Evolutionary conservation across 1,140 invertebrate species (phyloP), one percentile per base, ranked within the genome.

Genomic region (Cyclina sinensis): DNA sequence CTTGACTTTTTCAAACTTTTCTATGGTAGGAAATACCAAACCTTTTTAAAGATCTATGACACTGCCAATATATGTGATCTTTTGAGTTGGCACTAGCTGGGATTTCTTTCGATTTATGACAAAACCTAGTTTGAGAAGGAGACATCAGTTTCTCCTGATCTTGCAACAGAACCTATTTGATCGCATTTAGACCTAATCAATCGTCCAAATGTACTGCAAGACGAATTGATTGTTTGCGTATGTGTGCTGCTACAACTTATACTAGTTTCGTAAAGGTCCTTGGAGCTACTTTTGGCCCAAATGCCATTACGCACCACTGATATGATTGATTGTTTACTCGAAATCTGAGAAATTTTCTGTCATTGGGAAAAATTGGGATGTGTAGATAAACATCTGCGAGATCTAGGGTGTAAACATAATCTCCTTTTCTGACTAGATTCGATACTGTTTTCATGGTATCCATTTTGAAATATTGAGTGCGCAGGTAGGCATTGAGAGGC

Each of bases 371-470:
- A 18, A 88, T 86, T 30, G 80, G 80, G n/a, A 91, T 73, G 57
- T 91, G 89, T 18, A 91, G 39, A 79, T 91, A 91, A 16, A 85
- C 90, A 76, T 91, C 90, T 46, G 32, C 57, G 18, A 90, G 37
- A 83, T 90, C 86, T 30, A 91, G 68, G 5, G 85, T 24, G n/a
- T 88, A 79, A 68, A 48, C 86, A 70, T 83, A 91, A 86, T 91
- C 90, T 73, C 70, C 46, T 76, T 39, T 51, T 57, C 30, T 70
- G 57, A 91, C 86, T 65, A 86, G 9, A 54, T 86, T 91, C 16
- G 88, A 18, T 14, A 91, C 90, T 11, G 46, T 11, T 48, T 48
- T 48, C 18, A 48, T 11, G n/a, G n/a, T n/a, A n/a, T n/a, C n/a
- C n/a, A n/a, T n/a, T n/a, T n/a, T n/a, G n/a, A n/a, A n/a, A n/a